A percentile compares a stretch with the other conserved stretches of the same genome.
Conservation (phyloP, 2,797 vertebrate genomes). For the Alouatta caraya region DNA sequence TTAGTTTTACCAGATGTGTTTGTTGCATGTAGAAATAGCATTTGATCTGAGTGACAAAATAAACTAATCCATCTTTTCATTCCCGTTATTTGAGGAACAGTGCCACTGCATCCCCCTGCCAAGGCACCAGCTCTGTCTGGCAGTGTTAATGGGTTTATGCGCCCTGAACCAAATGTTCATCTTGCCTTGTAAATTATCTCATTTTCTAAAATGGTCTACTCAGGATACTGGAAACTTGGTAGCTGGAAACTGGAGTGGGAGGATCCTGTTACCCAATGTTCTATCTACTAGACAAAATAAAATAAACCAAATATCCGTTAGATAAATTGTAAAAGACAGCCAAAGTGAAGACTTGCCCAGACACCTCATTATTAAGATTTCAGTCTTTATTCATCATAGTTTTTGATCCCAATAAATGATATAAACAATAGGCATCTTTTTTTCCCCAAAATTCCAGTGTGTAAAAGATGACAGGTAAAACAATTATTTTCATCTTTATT, state of each 20-base stretch:
- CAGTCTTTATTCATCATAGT: not conserved
- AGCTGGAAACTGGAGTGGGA: conserved; percentile 65
- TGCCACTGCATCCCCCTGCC: conserved; percentile 33
- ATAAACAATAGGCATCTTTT: not conserved
- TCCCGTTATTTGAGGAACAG: not conserved
- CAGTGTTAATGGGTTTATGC: conserved; percentile 11
- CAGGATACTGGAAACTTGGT: conserved; percentile 58
- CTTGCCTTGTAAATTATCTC: conserved; percentile 50
- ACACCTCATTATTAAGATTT: not conserved
- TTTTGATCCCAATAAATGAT: not conserved
- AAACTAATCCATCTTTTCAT: not conserved
- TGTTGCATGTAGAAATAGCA: conserved; percentile 7
- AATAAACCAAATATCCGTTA: not conserved
- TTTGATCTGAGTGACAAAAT: conserved; percentile 56
- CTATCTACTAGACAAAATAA: conserved; percentile 44
- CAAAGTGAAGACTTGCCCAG: conserved; percentile 9
- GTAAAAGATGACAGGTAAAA: not conserved
- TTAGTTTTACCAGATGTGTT: conserved; percentile 52
- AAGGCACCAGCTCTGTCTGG: conserved; percentile 49
- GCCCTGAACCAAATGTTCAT: conserved; percentile 62
- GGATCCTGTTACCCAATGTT: conserved; percentile 48
- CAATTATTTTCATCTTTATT: not conserved
- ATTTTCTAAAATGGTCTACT: conserved; percentile 53
- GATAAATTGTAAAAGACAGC: conserved; percentile 47
- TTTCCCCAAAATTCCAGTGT: not conserved